Base-by-base conservation (phyloP, 2,113 vertebrate species). In the Solea solea region DNA sequence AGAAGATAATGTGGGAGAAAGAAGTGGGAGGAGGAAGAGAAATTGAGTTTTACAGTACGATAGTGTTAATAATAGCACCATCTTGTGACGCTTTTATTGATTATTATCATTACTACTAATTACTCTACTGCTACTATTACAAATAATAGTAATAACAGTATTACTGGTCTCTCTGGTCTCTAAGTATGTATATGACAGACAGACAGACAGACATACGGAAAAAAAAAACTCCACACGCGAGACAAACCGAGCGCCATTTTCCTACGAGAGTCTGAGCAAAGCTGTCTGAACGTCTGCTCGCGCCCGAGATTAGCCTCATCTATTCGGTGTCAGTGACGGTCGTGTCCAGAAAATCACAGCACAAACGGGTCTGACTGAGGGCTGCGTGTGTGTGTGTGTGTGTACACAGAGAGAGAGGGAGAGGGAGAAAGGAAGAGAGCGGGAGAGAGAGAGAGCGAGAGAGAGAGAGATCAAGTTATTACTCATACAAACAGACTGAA, bases 291-390 rank as follows among this genome's bases (percentile, higher is more conserved):
- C 93, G 94, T 92, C 93, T 95, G 94, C 95, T 87, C 95, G 95
- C 94, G 89, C 92, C 91, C 91, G 94, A 97, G 95, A 98, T 97
- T 96, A 97, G 95, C 96, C 96, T 95, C 95, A 96, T 99, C 95
- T 95, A 96, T 97, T 95, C 95, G 94, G 94, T 96, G 96, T 97
- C 96, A 96, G 96, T 94, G 95, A 95, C 94, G 95, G 95, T 96
- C 95, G 95, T 97, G 96, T 97, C 95, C 96, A 96, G 94, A 97
- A 96, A 96, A 97, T 97, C 96, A 95, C 94, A 96, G 94, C 95
- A 94, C 97, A 97, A 97, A 98, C 94, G 95, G 94, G 94, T 94
- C 94, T 96, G 96, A 97, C 95, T 76, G 63, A 73, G 59, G 68
- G 39, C 71, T 41, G 65, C 11, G 55, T 44, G 52, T 7, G 1